Percentiles rank a stretch among this genome's conserved stretches.
phyloP scores from a whole-genome alignment of 2,888 invertebrate species.

The Malthinus seriepunctatus region DNA sequence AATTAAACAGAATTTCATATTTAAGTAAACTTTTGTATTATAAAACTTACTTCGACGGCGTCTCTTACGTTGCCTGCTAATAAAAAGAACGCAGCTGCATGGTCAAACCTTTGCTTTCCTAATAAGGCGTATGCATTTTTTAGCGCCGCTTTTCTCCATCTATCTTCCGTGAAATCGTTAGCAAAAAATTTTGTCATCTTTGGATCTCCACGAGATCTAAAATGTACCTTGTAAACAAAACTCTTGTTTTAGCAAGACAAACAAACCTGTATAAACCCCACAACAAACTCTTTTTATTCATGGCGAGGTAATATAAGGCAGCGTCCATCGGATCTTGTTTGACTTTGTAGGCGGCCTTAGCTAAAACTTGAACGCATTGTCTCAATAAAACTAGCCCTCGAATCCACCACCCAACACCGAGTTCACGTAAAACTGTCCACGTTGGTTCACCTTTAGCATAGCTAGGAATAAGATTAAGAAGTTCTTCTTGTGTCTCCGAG shows the following conservation, averaged over 20 bases:
- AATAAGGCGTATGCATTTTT: conserved; percentile 98
- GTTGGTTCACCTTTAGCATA: conserved; percentile 82
- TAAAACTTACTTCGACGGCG: conserved; percentile 79
- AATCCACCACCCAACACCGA: conserved; percentile 96
- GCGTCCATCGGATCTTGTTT: conserved; percentile 97
- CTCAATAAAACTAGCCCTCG: conserved; percentile 80
- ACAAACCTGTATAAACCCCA: conserved; percentile 82
- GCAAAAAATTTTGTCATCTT: conserved; percentile 95
- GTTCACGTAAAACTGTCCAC: conserved; percentile 89
- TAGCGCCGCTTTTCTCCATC: conserved; percentile 96
- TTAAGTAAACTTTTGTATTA: conserved; percentile 16
- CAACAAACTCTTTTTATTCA: conserved; percentile 95
- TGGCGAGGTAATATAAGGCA: conserved; percentile 94
- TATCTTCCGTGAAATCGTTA: conserved; percentile 89
- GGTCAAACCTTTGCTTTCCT: conserved; percentile 92
- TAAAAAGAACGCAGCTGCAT: conserved; percentile 98
- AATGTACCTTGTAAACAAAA: conserved; percentile 18
- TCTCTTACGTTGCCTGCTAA: conserved; percentile 93
- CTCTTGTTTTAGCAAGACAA: neutral
- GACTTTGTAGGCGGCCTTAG: conserved; percentile 89
- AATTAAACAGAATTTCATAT: neutral
- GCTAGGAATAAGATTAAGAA: conserved; percentile 86
- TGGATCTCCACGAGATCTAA: conserved; percentile 78
- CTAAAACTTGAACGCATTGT: conserved; percentile 87
- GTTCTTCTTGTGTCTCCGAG: conserved; percentile 95